Evolutionary conservation across 2,113 vertebrate genomes (phyloP).

Genomic region (Ursus arctos): DNA sequence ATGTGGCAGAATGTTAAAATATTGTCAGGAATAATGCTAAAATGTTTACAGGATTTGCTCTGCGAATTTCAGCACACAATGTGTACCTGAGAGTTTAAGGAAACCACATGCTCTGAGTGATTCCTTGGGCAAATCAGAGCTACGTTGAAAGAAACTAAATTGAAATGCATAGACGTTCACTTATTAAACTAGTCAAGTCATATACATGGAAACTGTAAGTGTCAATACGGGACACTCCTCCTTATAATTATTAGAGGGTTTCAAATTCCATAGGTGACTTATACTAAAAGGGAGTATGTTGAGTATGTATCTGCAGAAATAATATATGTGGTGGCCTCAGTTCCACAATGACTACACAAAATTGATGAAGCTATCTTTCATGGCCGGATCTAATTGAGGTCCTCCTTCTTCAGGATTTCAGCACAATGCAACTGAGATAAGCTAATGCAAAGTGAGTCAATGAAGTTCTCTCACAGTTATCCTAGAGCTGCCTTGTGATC

Average conservation of each 20-base stretch:
- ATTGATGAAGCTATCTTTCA: background rate
- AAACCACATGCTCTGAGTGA: slow-evolving; percentile 23
- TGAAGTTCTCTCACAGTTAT: background rate
- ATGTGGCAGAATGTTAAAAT: slow-evolving; percentile 47
- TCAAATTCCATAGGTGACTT: background rate
- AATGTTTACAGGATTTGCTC: slow-evolving; percentile 22
- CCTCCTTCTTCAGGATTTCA: background rate
- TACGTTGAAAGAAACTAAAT: slow-evolving; percentile 24
- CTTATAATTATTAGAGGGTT: slow-evolving; percentile 55
- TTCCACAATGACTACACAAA: background rate
- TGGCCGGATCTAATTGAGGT: background rate
- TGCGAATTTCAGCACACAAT: slow-evolving; percentile 2
- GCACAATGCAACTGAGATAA: background rate
- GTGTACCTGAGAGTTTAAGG: slow-evolving; percentile 16
- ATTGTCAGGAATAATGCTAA: slow-evolving; percentile 16
- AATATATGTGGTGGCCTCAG: background rate
- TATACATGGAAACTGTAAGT: background rate
- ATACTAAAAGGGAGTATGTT: background rate
- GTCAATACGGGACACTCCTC: slow-evolving; percentile 11
- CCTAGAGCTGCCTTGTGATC: background rate
- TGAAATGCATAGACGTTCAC: background rate
- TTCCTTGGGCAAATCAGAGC: background rate
- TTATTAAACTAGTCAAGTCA: slow-evolving; percentile 42
- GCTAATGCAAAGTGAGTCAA: background rate
- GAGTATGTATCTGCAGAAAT: background rate